phyloP scores from a whole-genome alignment of 1,140 invertebrate species.

The Wiebesia pumilae region DNA sequence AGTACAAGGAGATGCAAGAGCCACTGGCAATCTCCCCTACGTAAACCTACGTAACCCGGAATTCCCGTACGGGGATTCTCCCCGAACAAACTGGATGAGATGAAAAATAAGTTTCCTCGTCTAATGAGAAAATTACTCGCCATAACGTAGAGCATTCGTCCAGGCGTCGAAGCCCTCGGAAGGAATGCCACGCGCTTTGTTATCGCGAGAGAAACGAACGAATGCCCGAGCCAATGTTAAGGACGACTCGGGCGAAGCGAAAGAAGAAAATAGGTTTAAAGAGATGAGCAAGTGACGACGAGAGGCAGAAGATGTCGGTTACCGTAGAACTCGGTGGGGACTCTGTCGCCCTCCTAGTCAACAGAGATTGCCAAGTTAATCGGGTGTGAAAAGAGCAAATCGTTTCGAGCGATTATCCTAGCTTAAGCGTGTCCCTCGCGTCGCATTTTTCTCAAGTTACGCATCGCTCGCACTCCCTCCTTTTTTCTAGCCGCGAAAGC shows the following conservation, averaged over 20 bases:
- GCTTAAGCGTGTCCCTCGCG: slow-evolving; percentile 58
- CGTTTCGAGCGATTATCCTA: slow-evolving; percentile 69
- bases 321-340: neutral
- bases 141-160: neutral
- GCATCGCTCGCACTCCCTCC: slow-evolving; percentile 48
- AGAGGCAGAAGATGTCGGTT: slow-evolving; percentile 19
- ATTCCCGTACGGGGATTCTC: no score
- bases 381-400: slow-evolving; percentile 73
- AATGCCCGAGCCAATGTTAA: neutral
- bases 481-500: slow-evolving; percentile 38
- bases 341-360: slow-evolving; percentile 24
- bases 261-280: slow-evolving; percentile 14
- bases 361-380: slow-evolving; percentile 69
- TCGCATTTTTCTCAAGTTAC: slow-evolving; percentile 23
- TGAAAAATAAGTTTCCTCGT: neutral
- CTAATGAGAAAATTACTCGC: neutral
- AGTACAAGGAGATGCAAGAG: no score
- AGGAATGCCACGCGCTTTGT: slow-evolving; percentile 25
- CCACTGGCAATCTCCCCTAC: no score
- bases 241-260: neutral
- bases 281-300: slow-evolving; percentile 20
- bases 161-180: neutral
- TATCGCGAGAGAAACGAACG: neutral
- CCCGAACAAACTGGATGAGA: no score
- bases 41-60: no score